Evolutionary conservation across 2,888 invertebrate species (phyloP).

Genomic region (Papilio demoleus): DNA sequence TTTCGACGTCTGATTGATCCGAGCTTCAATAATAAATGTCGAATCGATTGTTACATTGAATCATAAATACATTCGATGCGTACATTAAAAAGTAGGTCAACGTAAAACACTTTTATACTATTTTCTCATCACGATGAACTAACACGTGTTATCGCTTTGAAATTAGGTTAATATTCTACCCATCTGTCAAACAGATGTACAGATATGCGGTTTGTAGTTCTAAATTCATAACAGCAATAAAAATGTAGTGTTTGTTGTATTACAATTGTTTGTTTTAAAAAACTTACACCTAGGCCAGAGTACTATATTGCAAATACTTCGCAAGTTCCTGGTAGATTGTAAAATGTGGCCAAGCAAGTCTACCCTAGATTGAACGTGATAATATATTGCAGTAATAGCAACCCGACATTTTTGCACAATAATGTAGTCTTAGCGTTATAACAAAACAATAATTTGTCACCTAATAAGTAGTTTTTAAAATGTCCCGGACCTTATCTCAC

Average conservation of each 20-base stretch:
- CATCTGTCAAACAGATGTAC: constrained; percentile 68
- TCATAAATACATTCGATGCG: constrained; percentile 17
- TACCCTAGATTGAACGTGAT: too few relatives aligned
- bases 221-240: constrained; percentile 26
- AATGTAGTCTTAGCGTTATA: too few relatives aligned
- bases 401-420: too few relatives aligned
- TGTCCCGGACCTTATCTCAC: too few relatives aligned
- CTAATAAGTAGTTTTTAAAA: too few relatives aligned
- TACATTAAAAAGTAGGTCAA: constrained; percentile 37
- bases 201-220: constrained; percentile 8
- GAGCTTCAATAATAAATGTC: constrained; percentile 6
- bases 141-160: constrained; percentile 58
- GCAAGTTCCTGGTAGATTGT: too few relatives aligned
- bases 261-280: constrained; percentile 2
- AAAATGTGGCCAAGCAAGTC: too few relatives aligned
- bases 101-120: constrained; percentile 36
- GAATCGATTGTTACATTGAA: constrained; percentile 21
- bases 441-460: too few relatives aligned
- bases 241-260: background rate
- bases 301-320: too few relatives aligned
- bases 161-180: constrained; percentile 56
- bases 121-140: constrained; percentile 36
- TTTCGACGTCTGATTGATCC: constrained; percentile 15
- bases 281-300: background rate
- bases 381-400: too few relatives aligned